These are phyloP conservation scores for Myopa tessellatipennis DNA, from an alignment of 2,888 invertebrate species.

Conservation along the genomic window DNA sequence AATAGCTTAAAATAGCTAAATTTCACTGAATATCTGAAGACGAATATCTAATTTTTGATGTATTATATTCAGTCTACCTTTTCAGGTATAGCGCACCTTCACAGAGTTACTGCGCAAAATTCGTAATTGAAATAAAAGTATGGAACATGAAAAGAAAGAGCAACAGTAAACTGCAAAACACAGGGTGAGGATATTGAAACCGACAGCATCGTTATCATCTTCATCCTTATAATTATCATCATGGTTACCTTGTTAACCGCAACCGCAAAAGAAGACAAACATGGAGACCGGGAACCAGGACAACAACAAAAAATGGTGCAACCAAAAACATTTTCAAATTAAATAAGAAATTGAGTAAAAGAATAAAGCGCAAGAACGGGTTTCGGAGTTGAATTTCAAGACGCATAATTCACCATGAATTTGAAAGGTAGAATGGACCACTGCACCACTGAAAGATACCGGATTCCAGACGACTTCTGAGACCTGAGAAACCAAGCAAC, in stretches of 20 bases:
- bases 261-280: neutral
- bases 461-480: too few species aligned
- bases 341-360: neutral
- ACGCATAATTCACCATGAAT: conserved; percentile 1
- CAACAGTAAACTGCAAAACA: neutral
- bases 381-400: conserved; percentile 19
- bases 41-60: too few species aligned
- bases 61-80: too few species aligned
- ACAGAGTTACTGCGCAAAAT: neutral
- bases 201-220: neutral
- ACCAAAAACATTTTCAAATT: neutral
- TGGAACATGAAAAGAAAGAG: neutral
- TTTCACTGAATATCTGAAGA: too few species aligned
- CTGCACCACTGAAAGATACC: too few species aligned
- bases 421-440: neutral
- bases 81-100: neutral
- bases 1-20: too few species aligned
- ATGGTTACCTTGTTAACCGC: neutral
- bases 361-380: neutral
- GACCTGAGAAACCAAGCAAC: too few species aligned
- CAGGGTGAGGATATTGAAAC: neutral
- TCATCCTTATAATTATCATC: neutral
- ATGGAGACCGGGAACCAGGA: neutral
- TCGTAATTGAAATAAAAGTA: neutral
- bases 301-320: neutral